Evolutionary conservation across 2,113 vertebrate genomes (phyloP).

Genomic region (Malurus melanocephalus): DNA sequence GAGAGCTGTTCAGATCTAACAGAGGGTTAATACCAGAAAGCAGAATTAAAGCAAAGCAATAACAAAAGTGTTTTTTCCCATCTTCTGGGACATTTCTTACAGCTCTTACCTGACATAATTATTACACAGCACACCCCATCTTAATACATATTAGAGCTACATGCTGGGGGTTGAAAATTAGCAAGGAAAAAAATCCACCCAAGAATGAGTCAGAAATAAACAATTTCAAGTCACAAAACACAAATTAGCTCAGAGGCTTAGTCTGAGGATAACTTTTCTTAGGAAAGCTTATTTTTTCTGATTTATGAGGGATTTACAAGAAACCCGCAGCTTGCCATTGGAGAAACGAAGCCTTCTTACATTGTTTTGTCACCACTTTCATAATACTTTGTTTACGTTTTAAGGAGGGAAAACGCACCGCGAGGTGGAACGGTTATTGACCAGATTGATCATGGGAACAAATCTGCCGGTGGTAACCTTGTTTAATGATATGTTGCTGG

Average conservation of each 20-base stretch:
- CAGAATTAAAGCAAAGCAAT: conserved; percentile 26
- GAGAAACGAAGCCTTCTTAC: conserved; percentile 51
- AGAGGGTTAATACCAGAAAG: conserved; percentile 12
- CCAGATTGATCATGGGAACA: conserved; percentile 85
- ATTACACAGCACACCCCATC: not conserved
- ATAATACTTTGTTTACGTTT: conserved; percentile 71
- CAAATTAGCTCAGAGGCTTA: conserved; percentile 59
- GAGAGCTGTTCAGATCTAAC: not conserved
- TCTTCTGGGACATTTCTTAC: not conserved
- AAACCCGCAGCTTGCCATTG: conserved; percentile 26
- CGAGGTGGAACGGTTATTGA: conserved; percentile 77
- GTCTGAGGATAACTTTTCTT: conserved; percentile 35
- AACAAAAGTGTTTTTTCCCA: conserved; percentile 41
- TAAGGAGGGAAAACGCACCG: conserved; percentile 44
- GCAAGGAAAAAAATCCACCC: conserved; percentile 22
- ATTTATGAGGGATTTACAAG: conserved; percentile 53
- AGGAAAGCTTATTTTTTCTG: conserved; percentile 60
- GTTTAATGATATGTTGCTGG: conserved; percentile 90
- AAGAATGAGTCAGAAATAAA: conserved; percentile 48
- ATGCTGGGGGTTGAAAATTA: not conserved
- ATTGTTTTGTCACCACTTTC: conserved; percentile 53
- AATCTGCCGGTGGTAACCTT: conserved; percentile 87
- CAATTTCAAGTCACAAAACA: conserved; percentile 52
- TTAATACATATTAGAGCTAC: not conserved
- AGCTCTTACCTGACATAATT: not conserved